These are phyloP conservation scores for Mesocentrotus franciscanus DNA, from an alignment of 53 echinoderm and acorn worm genomes.

Conservation along the genomic window DNA sequence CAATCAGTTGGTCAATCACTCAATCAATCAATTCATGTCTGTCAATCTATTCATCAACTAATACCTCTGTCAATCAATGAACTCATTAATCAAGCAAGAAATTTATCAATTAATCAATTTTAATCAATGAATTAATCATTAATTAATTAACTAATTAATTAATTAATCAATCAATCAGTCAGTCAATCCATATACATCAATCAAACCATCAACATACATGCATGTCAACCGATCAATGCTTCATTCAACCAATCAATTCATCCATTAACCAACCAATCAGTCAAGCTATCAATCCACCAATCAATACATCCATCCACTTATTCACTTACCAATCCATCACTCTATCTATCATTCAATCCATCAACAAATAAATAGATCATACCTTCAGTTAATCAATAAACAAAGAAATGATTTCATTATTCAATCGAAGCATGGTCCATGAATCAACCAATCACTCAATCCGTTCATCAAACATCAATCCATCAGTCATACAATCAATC, in stretches of 20 bases:
- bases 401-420: too few relatives aligned
- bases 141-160: not conserved
- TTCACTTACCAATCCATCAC: not conserved
- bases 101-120: not conserved
- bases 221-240: not conserved
- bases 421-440: not conserved
- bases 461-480: not conserved
- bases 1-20: too few relatives aligned
- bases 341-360: not conserved
- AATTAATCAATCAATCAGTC: not conserved
- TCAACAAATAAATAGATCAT: not conserved
- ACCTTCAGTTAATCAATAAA: not conserved
- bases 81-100: not conserved
- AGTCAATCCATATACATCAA: not conserved
- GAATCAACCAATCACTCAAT: not conserved
- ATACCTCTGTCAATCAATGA: not conserved
- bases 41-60: not conserved
- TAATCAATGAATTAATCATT: not conserved
- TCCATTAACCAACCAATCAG: not conserved
- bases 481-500: not conserved
- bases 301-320: not conserved
- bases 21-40: too few relatives aligned
- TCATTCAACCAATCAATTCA: not conserved
- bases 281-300: not conserved
- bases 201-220: not conserved